Conservation (phyloP, 2,113 vertebrate genomes). For the Macrotus californicus region DNA sequence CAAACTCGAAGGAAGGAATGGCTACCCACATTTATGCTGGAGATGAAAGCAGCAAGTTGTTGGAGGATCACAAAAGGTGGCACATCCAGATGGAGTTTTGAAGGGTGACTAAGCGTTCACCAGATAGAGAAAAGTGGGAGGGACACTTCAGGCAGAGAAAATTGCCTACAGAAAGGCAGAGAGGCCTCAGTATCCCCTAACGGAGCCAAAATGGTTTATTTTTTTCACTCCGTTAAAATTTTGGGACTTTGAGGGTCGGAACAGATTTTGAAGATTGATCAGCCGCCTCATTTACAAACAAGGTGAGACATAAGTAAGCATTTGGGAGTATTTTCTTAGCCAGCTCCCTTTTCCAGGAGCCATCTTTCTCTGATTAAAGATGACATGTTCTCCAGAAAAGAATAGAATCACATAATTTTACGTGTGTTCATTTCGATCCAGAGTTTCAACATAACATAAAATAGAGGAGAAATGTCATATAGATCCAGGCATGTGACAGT, state of each 20-base stretch:
- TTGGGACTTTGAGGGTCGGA: not conserved
- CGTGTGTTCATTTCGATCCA: not conserved
- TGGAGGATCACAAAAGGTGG: not conserved
- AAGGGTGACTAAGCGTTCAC: not conserved
- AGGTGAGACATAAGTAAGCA: not conserved
- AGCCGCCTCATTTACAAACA: not conserved
- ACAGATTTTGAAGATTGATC: not conserved
- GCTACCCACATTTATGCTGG: not conserved
- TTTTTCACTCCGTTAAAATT: not conserved
- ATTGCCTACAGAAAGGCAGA: not conserved
- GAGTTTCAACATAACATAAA: slow-evolving; percentile 32
- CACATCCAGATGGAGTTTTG: not conserved
- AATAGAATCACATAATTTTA: not conserved
- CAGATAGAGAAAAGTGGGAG: not conserved
- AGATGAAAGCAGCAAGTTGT: not conserved
- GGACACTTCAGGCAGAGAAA: not conserved
- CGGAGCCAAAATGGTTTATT: not conserved
- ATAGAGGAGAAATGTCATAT: not conserved
- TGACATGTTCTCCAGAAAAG: slow-evolving; percentile 1
- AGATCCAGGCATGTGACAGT: not conserved
- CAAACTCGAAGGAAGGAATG: not conserved
- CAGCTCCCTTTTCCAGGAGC: not conserved
- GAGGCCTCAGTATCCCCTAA: not conserved
- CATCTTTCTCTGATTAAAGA: not conserved
- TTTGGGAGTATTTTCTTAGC: not conserved